Evolutionary conservation across 2,113 vertebrate species (phyloP).

Genomic region (Chionis minor): DNA sequence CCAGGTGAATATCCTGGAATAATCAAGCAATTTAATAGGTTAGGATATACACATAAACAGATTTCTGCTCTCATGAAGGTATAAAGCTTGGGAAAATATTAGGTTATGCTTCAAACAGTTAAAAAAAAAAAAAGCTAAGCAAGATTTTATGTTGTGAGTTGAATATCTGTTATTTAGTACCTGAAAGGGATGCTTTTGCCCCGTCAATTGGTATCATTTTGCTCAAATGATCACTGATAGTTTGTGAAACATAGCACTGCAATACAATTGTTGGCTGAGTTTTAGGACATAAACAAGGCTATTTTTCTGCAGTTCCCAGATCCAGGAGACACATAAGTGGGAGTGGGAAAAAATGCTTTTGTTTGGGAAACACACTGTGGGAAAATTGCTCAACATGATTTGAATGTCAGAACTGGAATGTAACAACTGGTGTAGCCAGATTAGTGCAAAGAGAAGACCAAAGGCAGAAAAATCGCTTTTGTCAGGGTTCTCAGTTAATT

Average conservation of each 20-base stretch:
- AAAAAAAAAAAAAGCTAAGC: neutral
- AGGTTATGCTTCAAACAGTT: neutral
- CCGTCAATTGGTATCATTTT: neutral
- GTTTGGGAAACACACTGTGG: slow-evolving; percentile 35
- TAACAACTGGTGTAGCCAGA: neutral
- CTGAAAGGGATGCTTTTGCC: neutral
- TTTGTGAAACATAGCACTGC: neutral
- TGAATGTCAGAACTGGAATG: slow-evolving; percentile 19
- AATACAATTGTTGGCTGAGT: neutral
- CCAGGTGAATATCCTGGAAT: neutral
- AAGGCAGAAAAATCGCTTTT: neutral
- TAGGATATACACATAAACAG: neutral
- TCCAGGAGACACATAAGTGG: neutral
- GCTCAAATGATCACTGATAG: neutral
- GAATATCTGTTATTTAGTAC: slow-evolving; percentile 24
- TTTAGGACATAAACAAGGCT: neutral
- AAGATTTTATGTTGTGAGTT: neutral
- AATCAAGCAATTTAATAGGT: neutral
- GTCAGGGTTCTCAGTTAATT: neutral
- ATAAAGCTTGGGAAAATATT: neutral
- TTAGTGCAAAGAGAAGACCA: neutral
- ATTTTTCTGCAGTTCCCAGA: slow-evolving; percentile 14
- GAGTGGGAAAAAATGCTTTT: slow-evolving; percentile 32
- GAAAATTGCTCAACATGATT: slow-evolving; percentile 29
- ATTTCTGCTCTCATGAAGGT: neutral